Percentiles rank a stretch among this genome's conserved stretches.
Conservation (phyloP, 2,888 invertebrate species). For the Atrina japonica region DNA sequence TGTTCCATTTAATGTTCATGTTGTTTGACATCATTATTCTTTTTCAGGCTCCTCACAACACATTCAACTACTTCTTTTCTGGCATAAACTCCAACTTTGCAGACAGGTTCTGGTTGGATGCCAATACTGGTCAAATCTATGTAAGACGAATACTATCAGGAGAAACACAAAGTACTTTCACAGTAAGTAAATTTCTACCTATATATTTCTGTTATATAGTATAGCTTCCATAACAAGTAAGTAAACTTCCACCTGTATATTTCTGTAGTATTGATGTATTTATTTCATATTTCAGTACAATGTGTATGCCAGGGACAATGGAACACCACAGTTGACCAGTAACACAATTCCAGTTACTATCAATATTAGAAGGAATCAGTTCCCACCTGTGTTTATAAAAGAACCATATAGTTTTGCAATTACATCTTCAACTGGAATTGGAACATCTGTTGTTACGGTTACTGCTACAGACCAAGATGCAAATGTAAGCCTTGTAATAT, state of each 20-base stretch:
- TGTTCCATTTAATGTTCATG: no score
- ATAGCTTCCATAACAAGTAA: no score
- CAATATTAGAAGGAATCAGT: conserved; percentile 63
- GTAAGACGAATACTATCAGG: conserved; percentile 57
- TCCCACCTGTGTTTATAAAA: conserved; percentile 66
- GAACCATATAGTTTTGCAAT: conserved; percentile 59
- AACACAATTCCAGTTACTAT: conserved; percentile 51
- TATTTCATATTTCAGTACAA: conserved; percentile 47
- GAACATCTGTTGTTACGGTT: conserved; percentile 52
- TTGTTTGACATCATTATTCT: no score
- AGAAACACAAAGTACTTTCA: conserved; percentile 48
- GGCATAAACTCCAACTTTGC: conserved; percentile 29
- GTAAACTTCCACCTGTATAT: no score
- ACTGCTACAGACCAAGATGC: conserved; percentile 58
- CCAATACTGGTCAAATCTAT: conserved; percentile 52
- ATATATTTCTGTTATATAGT: no score
- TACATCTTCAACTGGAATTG: conserved; percentile 47
- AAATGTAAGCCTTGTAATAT: conserved; percentile 37
- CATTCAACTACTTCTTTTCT: conserved; percentile 51
- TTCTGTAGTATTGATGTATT: not conserved
- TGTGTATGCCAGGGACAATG: conserved; percentile 56
- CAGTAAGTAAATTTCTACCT: conserved; percentile 53
- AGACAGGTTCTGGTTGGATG: conserved; percentile 55
- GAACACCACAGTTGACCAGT: conserved; percentile 50
- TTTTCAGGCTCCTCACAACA: conserved; percentile 61